Evolutionary conservation across 2,888 invertebrate genomes (phyloP).

Genomic region (Drosophila pullipes): DNA sequence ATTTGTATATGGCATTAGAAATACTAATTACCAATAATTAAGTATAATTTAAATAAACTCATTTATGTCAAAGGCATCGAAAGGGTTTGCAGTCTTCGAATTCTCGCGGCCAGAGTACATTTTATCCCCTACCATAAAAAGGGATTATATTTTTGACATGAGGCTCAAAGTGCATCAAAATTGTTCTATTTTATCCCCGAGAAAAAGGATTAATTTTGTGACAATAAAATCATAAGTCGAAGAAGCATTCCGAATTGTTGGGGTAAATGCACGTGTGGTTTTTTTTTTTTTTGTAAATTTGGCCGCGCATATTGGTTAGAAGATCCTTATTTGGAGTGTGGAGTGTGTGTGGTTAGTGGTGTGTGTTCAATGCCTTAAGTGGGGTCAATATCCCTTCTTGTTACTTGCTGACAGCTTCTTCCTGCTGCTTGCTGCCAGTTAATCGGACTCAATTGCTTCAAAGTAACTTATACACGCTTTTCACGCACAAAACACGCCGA

Average conservation of each 20-base stretch:
- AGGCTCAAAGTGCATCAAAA: neutral
- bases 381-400: slow-evolving; percentile 27
- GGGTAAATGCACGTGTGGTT: no score
- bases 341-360: slow-evolving; percentile 6
- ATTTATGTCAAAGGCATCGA: neutral
- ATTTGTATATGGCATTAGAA: neutral
- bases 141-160: neutral
- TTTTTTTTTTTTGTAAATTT: neutral
- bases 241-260: neutral
- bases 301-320: neutral
- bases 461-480: slow-evolving; percentile 78
- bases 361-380: slow-evolving; percentile 11
- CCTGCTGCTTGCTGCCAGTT: slow-evolving; percentile 48
- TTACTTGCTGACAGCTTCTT: slow-evolving; percentile 10
- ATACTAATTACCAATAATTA: neutral
- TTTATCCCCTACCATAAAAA: neutral
- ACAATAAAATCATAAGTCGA: neutral
- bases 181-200: neutral
- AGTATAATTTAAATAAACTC: neutral
- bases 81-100: neutral
- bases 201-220: neutral
- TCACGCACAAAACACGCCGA: slow-evolving; percentile 75
- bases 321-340: neutral
- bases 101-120: neutral
- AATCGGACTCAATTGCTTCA: slow-evolving; percentile 77